A percentile compares a stretch with the other conserved stretches of the same genome.
These are phyloP conservation scores for Bombus confusus DNA, from an alignment of 1,140 invertebrate species.

Conservation along the genomic window DNA sequence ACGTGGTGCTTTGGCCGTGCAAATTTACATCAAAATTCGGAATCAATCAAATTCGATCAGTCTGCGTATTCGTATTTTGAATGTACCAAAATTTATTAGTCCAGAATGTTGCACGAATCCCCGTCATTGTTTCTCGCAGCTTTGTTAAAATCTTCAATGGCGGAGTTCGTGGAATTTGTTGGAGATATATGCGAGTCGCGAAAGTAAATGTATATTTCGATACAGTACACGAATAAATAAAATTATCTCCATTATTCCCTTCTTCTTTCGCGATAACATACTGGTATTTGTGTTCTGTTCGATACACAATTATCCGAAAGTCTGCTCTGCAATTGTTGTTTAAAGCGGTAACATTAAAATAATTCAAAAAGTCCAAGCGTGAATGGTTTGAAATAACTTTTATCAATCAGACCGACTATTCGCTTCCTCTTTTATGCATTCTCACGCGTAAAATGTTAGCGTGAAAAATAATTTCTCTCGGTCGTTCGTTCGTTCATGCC, in stretches of 20 bases:
- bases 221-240: neutral
- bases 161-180: neutral
- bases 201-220: neutral
- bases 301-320: neutral
- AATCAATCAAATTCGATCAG: neutral
- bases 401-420: neutral
- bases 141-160: neutral
- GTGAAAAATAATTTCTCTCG: conserved; percentile 3
- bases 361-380: neutral
- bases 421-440: too few relatives aligned
- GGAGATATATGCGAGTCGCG: neutral
- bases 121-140: neutral
- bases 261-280: neutral
- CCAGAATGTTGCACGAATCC: neutral
- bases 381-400: neutral
- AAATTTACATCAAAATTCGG: neutral
- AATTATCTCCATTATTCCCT: neutral
- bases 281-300: neutral
- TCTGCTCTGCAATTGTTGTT: neutral
- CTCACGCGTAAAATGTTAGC: neutral
- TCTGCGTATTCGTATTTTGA: neutral
- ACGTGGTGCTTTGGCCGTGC: neutral
- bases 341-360: neutral
- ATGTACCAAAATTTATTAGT: neutral
- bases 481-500: too few relatives aligned